Percentiles rank a stretch among this genome's conserved stretches.
Conservation (phyloP, 2,888 invertebrate genomes). For the Lasioglossum vierecki region DNA sequence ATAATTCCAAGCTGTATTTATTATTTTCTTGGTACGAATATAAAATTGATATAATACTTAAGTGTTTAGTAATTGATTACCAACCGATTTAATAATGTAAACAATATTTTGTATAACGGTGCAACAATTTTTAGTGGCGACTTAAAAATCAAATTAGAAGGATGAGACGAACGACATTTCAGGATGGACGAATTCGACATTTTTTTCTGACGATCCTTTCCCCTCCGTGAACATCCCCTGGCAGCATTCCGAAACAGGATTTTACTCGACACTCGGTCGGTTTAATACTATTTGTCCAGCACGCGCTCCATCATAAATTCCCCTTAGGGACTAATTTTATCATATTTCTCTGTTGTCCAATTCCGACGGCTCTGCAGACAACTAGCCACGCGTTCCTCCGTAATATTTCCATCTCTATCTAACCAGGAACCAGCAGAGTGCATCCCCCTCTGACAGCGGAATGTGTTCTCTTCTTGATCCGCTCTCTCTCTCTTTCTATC, state of each 20-base stretch:
- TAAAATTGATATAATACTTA: no score
- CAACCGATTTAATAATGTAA: no score
- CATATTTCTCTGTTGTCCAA: slow-evolving; percentile 37
- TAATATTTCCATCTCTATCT: not conserved
- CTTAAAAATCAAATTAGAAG: not conserved
- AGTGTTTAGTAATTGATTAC: no score
- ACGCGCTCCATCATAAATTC: slow-evolving; percentile 41
- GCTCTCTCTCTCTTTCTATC: not conserved
- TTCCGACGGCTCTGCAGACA: slow-evolving; percentile 22
- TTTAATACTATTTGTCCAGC: slow-evolving; percentile 28
- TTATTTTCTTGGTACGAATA: no score
- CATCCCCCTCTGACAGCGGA: not conserved
- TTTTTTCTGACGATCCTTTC: not conserved
- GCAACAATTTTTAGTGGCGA: no score
- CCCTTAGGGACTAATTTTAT: slow-evolving; percentile 48
- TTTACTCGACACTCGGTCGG: slow-evolving; percentile 20
- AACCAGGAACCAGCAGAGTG: not conserved
- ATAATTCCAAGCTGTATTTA: no score
- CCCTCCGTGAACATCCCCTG: not conserved
- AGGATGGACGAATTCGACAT: no score
- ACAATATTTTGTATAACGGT: no score
- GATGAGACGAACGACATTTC: not conserved
- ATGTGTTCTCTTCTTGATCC: slow-evolving; percentile 6
- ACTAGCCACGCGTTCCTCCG: slow-evolving; percentile 18
- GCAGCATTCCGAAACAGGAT: slow-evolving; percentile 1